Conservation (phyloP, 2,797 vertebrate species). For the Pseudochirops cupreus region DNA sequence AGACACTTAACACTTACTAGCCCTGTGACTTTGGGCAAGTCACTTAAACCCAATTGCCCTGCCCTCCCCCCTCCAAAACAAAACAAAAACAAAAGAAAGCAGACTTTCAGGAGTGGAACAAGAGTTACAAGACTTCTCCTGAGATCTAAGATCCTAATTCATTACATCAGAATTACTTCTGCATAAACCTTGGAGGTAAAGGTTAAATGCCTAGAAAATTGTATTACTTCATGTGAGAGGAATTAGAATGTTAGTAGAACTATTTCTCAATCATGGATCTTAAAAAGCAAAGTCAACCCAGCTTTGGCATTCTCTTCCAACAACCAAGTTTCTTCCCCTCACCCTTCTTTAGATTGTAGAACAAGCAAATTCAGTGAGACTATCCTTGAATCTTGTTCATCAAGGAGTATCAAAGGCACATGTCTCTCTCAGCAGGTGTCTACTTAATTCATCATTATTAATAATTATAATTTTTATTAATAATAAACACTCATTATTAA, state of each 20-base stretch:
- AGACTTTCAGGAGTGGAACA: neutral
- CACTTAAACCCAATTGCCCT: too few species aligned
- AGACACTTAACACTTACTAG: too few species aligned
- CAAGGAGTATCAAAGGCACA: slow-evolving; percentile 44
- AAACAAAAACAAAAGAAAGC: slow-evolving; percentile 4
- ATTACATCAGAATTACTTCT: slow-evolving; percentile 3
- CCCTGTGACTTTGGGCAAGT: too few species aligned
- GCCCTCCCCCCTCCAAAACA: too few species aligned
- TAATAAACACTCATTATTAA: neutral
- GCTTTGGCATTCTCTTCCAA: slow-evolving; percentile 8
- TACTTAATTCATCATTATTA: slow-evolving; percentile 55
- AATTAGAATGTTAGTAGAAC: neutral
- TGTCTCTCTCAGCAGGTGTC: slow-evolving; percentile 42
- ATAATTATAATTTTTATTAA: neutral
- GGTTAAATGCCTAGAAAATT: neutral
- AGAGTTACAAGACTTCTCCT: neutral
- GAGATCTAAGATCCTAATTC: slow-evolving; percentile 31
- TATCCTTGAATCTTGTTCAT: slow-evolving; percentile 24
- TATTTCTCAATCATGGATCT: neutral
- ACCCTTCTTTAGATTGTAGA: neutral
- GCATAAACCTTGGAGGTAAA: slow-evolving; percentile 7
- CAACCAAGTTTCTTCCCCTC: neutral
- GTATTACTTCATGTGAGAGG: neutral
- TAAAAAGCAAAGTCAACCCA: neutral
- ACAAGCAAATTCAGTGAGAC: slow-evolving; percentile 34